phyloP scores from a whole-genome alignment of 92 coral and sea anemone genomes.

The Epizoanthus illoricatus region DNA sequence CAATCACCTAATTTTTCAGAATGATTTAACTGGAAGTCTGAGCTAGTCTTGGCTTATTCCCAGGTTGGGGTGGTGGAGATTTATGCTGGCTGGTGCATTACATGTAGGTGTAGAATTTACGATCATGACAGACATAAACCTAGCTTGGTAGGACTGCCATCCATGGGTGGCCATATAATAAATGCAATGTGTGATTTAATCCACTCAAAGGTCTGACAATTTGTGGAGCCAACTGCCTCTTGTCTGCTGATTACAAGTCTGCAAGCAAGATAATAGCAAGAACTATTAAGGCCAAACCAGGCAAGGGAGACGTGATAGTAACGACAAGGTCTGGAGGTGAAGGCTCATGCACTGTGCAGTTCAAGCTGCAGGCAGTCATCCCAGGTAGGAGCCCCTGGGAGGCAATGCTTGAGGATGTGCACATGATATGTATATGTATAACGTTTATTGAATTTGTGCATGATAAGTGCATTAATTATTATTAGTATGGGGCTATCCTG shows the following conservation, averaged over 20 bases:
- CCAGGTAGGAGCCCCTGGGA: conserved; percentile 67
- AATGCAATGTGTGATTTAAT: neutral
- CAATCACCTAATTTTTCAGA: too few relatives aligned
- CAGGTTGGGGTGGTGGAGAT: too few relatives aligned
- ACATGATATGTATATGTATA: neutral
- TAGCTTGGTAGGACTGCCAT: too few relatives aligned
- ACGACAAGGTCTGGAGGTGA: conserved; percentile 90
- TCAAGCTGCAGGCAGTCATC: conserved; percentile 75
- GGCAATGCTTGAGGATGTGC: neutral
- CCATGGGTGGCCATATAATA: too few relatives aligned
- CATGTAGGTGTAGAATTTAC: too few relatives aligned
- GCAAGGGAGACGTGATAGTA: conserved; percentile 95
- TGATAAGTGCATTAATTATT: too few relatives aligned
- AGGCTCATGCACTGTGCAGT: conserved; percentile 93
- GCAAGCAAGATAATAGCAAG: conserved; percentile 91
- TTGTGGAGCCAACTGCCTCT: conserved; percentile 94
- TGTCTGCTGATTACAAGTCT: conserved; percentile 95
- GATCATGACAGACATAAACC: too few relatives aligned
- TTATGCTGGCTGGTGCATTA: too few relatives aligned
- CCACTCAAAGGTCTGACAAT: conserved; percentile 76
- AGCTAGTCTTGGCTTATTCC: too few relatives aligned
- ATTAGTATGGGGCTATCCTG: too few relatives aligned
- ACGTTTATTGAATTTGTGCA: too few relatives aligned
- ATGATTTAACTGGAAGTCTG: too few relatives aligned
- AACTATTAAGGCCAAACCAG: conserved; percentile 78